These are phyloP conservation scores for Rugalucina vietnamica DNA, from an alignment of 2,888 invertebrate species.

Conservation along the genomic window DNA sequence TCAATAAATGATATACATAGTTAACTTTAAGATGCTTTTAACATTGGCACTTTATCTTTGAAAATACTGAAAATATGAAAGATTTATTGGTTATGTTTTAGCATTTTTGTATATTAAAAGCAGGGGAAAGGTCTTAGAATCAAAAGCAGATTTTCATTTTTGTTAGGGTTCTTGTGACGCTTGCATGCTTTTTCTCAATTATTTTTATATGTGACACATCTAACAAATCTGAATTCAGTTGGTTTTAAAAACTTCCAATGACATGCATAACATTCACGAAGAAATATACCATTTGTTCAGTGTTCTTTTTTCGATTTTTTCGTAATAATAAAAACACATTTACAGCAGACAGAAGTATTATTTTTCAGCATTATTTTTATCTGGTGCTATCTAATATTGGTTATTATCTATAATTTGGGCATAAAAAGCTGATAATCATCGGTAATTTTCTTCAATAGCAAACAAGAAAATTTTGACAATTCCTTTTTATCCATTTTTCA, in stretches of 20 bases:
- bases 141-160: too few relatives aligned
- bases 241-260: background rate
- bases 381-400: background rate
- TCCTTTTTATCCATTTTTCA: background rate
- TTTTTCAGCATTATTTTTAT: background rate
- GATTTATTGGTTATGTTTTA: too few relatives aligned
- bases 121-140: too few relatives aligned
- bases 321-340: background rate
- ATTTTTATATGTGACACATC: background rate
- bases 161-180: background rate
- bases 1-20: too few relatives aligned
- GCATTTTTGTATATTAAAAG: too few relatives aligned
- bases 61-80: too few relatives aligned
- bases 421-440: constrained; percentile 4
- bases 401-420: constrained; percentile 1
- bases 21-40: too few relatives aligned
- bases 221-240: background rate
- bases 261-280: background rate
- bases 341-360: background rate
- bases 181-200: background rate
- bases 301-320: background rate
- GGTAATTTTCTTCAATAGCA: background rate
- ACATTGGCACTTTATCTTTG: too few relatives aligned
- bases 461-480: background rate
- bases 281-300: background rate